Evolutionary conservation across 2,888 invertebrate species (phyloP), one percentile per base, ranked within the genome.

Genomic region (Ceriagrion tenellum): DNA sequence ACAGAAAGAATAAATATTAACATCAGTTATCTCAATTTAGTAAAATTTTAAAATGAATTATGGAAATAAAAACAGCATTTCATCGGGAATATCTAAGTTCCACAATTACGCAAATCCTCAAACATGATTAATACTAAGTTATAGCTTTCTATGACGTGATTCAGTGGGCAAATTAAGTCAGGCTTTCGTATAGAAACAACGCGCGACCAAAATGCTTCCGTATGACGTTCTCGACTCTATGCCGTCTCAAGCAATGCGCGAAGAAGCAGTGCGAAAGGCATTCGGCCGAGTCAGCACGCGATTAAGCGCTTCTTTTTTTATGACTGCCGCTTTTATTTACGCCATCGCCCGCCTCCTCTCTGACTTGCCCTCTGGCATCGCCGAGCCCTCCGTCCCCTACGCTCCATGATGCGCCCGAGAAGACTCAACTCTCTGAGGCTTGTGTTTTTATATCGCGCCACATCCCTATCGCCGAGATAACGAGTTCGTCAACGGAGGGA

Each of bases 401-500:
- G 30, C 12, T 18, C 35, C 81, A 16, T 35, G 35, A 35, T n/a
- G 81, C 13, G 81, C 35, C 18, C 18, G 59, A 20, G 20, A 20
- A 59, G 59, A 59, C 35, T 18, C 81, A n/a, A 23, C 69, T 8
- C 69, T 69, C 69, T n/a, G 69, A 1, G 47, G 47, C 47, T 2
- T n/a, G n/a, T n/a, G 8, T 23, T 26, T 69, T 69, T 69, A 81
- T 81, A 81, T 81, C 81, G 81, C 81, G 81, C 81, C 81, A 81
- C 81, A n/a, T n/a, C 69, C 20, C n/a, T 69, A 69, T 81, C 81
- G 69, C n/a, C 6, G 81, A 81, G 81, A 81, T 81, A 35, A 81
- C 81, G 35, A 35, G 81, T 81, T 81, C 81, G 81, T 81, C 35
- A 81, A 81, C 81, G 35, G 30, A 81, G 47, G 35, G 81, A 35